Evolutionary conservation across 2,888 invertebrate genomes (phyloP).

Genomic region (Drosophila anceps): DNA sequence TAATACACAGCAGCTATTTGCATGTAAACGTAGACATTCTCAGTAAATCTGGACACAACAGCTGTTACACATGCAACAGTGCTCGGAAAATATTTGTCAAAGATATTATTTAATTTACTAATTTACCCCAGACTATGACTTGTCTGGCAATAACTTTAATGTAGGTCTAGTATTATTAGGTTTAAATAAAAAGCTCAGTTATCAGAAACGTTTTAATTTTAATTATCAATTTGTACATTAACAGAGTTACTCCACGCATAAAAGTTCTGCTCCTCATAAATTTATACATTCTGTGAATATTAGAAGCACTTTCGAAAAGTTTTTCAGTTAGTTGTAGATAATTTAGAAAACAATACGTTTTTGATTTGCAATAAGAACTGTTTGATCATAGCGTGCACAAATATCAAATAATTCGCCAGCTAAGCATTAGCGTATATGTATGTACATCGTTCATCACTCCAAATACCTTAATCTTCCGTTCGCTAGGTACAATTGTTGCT

Average conservation of each 20-base stretch:
- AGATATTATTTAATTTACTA: not conserved
- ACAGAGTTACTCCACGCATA: constrained; percentile 3
- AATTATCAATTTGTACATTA: constrained; percentile 1
- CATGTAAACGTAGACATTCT: constrained; percentile 20
- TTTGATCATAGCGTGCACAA: constrained; percentile 41
- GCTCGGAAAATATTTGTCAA: not conserved
- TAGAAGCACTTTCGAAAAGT: not conserved
- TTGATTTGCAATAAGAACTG: constrained; percentile 36
- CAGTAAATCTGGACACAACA: not conserved
- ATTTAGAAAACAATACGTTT: not conserved
- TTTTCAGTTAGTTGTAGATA: not conserved
- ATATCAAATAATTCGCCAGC: constrained; percentile 22
- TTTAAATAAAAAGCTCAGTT: not conserved
- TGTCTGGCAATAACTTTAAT: not conserved
- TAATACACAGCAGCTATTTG: constrained; percentile 13
- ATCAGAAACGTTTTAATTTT: not conserved
- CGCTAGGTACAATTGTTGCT: constrained; percentile 36
- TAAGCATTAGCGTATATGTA: constrained; percentile 22
- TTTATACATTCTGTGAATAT: not conserved
- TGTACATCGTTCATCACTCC: constrained; percentile 26
- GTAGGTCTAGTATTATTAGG: too few relatives aligned
- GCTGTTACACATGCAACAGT: constrained; percentile 15
- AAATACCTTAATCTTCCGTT: constrained; percentile 5
- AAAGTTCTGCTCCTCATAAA: not conserved
- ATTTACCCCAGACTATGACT: not conserved